Evolutionary conservation across 23 tunicate species (phyloP), one percentile per base, ranked within the genome.

Genomic region (Corella eumyota): DNA sequence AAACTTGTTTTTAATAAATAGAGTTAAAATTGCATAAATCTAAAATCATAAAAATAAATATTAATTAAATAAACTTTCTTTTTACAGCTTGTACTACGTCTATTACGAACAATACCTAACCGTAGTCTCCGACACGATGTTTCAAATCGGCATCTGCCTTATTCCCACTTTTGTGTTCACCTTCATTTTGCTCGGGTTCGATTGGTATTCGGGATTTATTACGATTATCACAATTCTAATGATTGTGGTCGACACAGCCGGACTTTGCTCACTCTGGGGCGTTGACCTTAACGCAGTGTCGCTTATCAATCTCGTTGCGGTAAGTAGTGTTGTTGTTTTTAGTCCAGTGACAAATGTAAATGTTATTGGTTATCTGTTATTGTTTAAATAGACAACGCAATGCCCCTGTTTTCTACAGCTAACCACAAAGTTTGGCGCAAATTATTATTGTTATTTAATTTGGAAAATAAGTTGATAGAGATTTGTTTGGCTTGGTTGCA

Each of bases 231-330:
- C 95, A 17, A 87, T 93, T 28, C 21, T 83, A 31, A 92, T 92
- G 98, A 92, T 92, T 47, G 90, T 93, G 30, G 90, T 93, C 23
- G 99, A 93, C 61, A 93, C 99, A 0, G 93, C 93, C 3, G 99
- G 94, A 6, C 36, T 93, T 25, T 93, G 84, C 33, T 78, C 90
- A 1, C 53, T 93, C 22, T 93, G 99, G 99, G 99, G 95, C 3
- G 99, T 93, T 30, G 90, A 93, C 52, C 57, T 93, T 35, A 93
- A 93, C 49, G 91, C 99, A 38, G 88, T 93, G 5, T 77, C 99
- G 0, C 61, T 93, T 24, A 93, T 93, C 30, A 93, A 84, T 65
- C 53, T 90, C 0, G 97, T 90, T n/a, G 74, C 81, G 36, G 96
- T 88, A 47, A 81, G 81, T 74, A 40, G 48, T 11, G 48, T 11